Percentiles rank a stretch among this genome's conserved stretches.
phyloP scores from a whole-genome alignment of 2,797 vertebrate species.

The Enteromius unitaeniatus region DNA sequence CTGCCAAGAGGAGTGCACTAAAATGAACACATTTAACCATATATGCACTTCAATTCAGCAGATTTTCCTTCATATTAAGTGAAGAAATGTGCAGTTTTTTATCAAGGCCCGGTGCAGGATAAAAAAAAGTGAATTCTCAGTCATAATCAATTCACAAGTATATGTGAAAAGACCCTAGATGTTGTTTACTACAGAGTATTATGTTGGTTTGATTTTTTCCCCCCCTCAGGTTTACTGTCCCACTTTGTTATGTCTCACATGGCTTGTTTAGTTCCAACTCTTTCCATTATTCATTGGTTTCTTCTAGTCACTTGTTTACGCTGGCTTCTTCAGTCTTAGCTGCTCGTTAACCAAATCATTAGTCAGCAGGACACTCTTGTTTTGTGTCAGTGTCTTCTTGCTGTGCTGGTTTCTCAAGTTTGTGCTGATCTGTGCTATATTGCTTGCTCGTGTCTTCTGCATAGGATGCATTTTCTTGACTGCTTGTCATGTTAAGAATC shows the following conservation, averaged over 20 bases:
- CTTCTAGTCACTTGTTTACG: conserved; percentile 34
- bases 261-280: not conserved
- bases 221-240: not conserved
- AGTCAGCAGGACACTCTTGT: conserved; percentile 28
- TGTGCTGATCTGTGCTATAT: conserved; percentile 36
- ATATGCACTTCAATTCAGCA: not conserved
- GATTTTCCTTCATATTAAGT: not conserved
- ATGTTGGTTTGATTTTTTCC: not conserved
- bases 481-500: conserved; percentile 34
- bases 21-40: not conserved
- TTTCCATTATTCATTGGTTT: conserved; percentile 6
- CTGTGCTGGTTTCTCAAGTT: conserved; percentile 38
- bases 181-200: not conserved
- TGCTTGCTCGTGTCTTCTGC: conserved; percentile 15
- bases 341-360: not conserved
- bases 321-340: conserved; percentile 13
- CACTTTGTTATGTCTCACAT: not conserved
- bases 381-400: conserved; percentile 50
- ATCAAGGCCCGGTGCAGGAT: not conserved
- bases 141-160: not conserved
- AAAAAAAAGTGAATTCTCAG: not conserved
- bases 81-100: not conserved
- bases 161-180: conserved; percentile 6
- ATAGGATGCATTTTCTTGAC: conserved; percentile 20
- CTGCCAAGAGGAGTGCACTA: not conserved